Base-by-base conservation (phyloP, 2,113 vertebrate genomes). In the Clarias macrocephalus region DNA sequence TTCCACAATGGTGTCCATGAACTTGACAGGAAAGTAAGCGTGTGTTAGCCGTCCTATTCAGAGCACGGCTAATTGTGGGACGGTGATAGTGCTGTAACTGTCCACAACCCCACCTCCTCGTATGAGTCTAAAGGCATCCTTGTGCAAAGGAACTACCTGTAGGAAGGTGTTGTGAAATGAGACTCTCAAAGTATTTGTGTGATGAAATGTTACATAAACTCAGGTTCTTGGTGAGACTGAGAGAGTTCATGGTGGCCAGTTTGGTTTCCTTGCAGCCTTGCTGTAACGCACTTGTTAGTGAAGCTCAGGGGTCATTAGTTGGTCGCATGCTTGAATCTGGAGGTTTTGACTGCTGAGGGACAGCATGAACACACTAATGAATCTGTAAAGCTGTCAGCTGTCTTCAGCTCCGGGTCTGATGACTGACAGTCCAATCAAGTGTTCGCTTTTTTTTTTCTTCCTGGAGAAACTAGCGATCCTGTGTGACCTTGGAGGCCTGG, bases 331-430 rank as follows among this genome's bases (percentile, higher is more conserved):
- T 77, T 60, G 84, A 82, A 57, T 59, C 56, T 68, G 60, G 77
- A 81, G 60, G 56, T 87, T 87, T 77, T 30, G 82, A 6, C 9
- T 30, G 85, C 80, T 87, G 80, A 48, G 21, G 70, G 86, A 87
- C 80, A 76, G 80, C 70, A 73, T 59, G 70, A 60, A 19, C 75
- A 52, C 42, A 59, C 23, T 82, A 86, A 86, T 89, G 87, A 91
- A 75, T 62, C 62, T 81, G 42, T 86, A 33, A 66, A 87, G 83
- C 87, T 89, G 88, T 90, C 91, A 90, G 83, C 59, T 63, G 52
- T 18, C 80, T 25, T 23, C 52, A 48, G 28, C 79, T 82, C 25
- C 16, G 6, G 25, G 23, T 66, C 52, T 66, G 37, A 63, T 83
- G 83, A 83, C 62, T 80, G 89, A 88, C 79, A 73, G 84, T 23